These are phyloP conservation scores for Nothocercus nigrocapillus DNA, from an alignment of 2,113 vertebrate genomes.

Conservation along the genomic window DNA sequence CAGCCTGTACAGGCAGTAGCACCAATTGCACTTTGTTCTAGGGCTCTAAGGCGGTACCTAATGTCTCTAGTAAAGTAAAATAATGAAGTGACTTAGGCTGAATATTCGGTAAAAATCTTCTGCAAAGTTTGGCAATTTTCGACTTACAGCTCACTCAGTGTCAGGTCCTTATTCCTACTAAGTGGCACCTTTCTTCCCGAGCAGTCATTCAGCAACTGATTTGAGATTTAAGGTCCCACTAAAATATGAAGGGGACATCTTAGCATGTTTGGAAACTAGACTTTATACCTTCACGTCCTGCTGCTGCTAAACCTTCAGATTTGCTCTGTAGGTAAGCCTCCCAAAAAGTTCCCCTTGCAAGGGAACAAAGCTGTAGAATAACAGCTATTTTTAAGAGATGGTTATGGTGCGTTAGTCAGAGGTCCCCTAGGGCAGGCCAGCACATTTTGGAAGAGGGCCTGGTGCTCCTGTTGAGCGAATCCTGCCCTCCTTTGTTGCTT, in stretches of 20 bases:
- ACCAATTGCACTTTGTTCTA: neutral
- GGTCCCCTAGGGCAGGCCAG: neutral
- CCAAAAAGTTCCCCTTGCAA: neutral
- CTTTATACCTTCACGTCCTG: neutral
- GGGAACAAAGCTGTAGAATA: neutral
- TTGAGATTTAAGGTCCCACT: neutral
- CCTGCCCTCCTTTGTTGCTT: neutral
- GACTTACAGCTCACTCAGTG: neutral
- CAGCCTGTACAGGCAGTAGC: neutral
- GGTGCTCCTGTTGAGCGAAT: fast-evolving
- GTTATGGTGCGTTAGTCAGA: neutral
- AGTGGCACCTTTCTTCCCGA: neutral
- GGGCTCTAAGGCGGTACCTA: neutral
- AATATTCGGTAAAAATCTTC: constrained; percentile 18
- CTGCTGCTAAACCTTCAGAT: neutral
- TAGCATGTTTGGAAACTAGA: neutral
- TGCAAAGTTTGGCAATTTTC: constrained; percentile 14
- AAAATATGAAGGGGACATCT: neutral
- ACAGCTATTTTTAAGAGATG: neutral
- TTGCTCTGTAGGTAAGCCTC: neutral
- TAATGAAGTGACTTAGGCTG: neutral
- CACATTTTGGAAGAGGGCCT: neutral
- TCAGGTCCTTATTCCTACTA: neutral
- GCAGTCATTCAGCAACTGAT: neutral
- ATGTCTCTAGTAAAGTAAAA: neutral